Base-by-base conservation (phyloP, 2,888 invertebrate genomes). In the Auanema sp. region DNA sequence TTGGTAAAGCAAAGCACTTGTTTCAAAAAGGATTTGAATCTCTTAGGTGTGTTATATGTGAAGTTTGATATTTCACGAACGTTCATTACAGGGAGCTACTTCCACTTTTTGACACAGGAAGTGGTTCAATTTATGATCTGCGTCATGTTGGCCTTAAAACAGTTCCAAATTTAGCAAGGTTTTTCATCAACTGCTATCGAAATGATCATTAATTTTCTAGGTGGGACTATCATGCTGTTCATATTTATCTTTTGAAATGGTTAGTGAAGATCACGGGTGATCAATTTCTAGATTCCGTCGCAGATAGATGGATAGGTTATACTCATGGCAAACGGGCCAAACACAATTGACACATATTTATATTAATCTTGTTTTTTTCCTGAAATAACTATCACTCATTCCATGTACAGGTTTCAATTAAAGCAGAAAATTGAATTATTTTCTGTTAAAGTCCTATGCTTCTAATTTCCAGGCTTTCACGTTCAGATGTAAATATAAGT, bases 151-250 rank as follows among this genome's bases (percentile, higher is more conserved):
- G 92, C 0, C 86, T 93, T 42, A 66, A 69, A 4, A 91, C 91
- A 21, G 90, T 91, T 0, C 87, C 87, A 1, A 98, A 98, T 85
- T 87, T 96, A 68, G 98, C 98, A 0, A 88, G 98, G 62, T 71
- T 47, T 52, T 21, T 10, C 18, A 50, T 50, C 18, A 50, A n/a
- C 18, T 18, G 52, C 8, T n/a, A 2, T 52, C 1, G 1, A 21
- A 21, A n/a, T 2, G 4, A 3, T 47, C 47, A 21, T 21, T 5
- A 21, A 5, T 18, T 50, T 44, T 67, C 57, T 41, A 69, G 78
- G 62, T 96, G 97, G 94, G 98, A 98, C 84, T 98, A 98, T 85
- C 98, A 98, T 86, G 92, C 94, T 0, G 95, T 96, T 0, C 98
- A 99, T 84, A 91, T 98, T 24, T 96, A 95, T 87, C 95, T 98